Base-by-base conservation (phyloP, 2,113 vertebrate species). In the Nettapus auritus region DNA sequence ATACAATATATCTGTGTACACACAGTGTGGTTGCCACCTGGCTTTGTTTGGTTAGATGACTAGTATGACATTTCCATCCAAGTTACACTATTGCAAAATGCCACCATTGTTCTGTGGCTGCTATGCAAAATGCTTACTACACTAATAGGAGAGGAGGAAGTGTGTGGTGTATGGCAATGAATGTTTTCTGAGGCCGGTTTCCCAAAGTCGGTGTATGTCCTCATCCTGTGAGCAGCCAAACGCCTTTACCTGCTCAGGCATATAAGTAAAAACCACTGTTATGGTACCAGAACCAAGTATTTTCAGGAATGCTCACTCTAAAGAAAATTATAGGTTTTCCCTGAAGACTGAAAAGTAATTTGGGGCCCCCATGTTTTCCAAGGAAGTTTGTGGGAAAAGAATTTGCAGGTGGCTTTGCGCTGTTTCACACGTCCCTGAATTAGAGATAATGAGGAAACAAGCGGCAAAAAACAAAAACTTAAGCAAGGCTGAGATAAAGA, bases 71-170 rank as follows among this genome's bases (percentile, higher is more conserved):
- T 80, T 74, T 67, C 53, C 38, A 59, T 57, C 11, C 7, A 36
- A 40, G 11, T 55, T 66, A 55, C 2, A 2, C 7, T 3, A 6
- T 3, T 2, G 4, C 68, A 81, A 60, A 86, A 81, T 1, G 0
- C 48, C 55, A 62, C 21, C 0, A 1, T 29, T 80, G 23, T 55
- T 80, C 36, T 21, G 8, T 26, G n/a, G 8, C 63, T 85, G 64
- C 36, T 93, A 4, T 69, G 23, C 28, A 64, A 84, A 88, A 23
- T 13, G 6, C 29, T 64, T 60, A 25, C 8, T 36, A 9, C 14
- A 15, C 12, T 48, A 55, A 20, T 4, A 26, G 66, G 40, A 68
- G 55, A 71, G n/a, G 16, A 68, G 21, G 13, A 66, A 64, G 20
- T 7, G 2, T 69, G 31, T 1, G 8, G 40, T 34, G 36, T 13